Evolutionary conservation across 1,140 invertebrate genomes (phyloP).

Genomic region (Magallana ariakensis): DNA sequence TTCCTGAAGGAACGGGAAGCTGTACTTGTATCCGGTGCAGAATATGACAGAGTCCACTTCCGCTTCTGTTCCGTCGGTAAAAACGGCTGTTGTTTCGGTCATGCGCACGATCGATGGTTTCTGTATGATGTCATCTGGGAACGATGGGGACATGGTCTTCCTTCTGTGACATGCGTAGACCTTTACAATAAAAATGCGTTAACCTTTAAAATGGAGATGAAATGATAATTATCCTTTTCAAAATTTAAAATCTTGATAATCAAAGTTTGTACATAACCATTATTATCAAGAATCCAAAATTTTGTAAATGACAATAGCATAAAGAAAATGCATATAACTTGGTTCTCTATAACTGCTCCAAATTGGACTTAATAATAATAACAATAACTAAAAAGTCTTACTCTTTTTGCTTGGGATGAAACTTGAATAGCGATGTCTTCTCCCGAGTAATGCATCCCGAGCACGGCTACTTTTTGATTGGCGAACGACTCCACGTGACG

Average conservation of each 20-base stretch:
- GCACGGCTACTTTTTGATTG: conserved; percentile 27
- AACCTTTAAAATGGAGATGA: not conserved
- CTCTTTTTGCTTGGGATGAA: conserved; percentile 26
- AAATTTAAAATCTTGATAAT: too few species aligned
- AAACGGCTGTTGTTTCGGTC: conserved; percentile 17
- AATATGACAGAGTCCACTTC: conserved; percentile 86
- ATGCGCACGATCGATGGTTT: conserved; percentile 36
- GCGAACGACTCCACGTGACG: conserved; percentile 20
- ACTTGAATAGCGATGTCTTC: conserved; percentile 41
- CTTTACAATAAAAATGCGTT: conserved; percentile 25
- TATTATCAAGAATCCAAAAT: too few species aligned
- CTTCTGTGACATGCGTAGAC: conserved; percentile 35
- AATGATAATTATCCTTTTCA: too few species aligned
- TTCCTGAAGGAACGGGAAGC: conserved; percentile 87
- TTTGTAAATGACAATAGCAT: too few species aligned
- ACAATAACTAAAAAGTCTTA: not conserved
- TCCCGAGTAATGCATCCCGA: conserved; percentile 41
- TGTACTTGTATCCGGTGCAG: conserved; percentile 90
- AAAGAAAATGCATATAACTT: too few species aligned
- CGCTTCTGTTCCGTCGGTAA: conserved; percentile 78
- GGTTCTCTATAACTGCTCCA: too few species aligned
- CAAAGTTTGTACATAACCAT: too few species aligned
- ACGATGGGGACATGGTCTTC: conserved; percentile 29
- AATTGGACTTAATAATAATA: not conserved
- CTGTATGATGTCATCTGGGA: conserved; percentile 23